These are phyloP conservation scores for Spea multiplicata DNA, from an alignment of 2,113 vertebrate genomes.

Conservation along the genomic window DNA sequence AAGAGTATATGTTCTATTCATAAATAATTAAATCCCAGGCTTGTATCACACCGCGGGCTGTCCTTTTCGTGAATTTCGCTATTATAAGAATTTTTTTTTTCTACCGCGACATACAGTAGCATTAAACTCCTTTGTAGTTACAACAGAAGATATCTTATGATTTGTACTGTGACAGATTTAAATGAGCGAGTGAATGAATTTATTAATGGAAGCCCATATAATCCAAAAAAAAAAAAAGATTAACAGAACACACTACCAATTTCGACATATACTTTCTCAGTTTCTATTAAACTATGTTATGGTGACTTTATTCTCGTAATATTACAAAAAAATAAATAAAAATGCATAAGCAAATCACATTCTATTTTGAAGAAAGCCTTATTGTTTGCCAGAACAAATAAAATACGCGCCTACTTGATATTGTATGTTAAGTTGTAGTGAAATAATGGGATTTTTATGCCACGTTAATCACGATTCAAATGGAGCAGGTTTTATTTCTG, in stretches of 20 bases:
- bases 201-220: background rate
- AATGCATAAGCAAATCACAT: conserved; percentile 50
- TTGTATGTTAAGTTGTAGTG: conserved; percentile 56
- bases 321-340: conserved; percentile 53
- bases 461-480: conserved; percentile 63
- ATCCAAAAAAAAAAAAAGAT: conserved; percentile 4
- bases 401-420: conserved; percentile 51
- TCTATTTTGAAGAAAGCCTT: conserved; percentile 61
- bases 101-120: background rate
- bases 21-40: conserved; percentile 43
- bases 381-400: conserved; percentile 55
- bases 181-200: conserved; percentile 9
- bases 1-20: conserved; percentile 31
- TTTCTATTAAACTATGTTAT: no score
- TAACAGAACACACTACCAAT: background rate
- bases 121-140: conserved; percentile 12
- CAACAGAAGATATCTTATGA: background rate
- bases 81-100: conserved; percentile 14
- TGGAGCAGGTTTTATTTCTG: conserved; percentile 56
- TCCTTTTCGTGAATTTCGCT: conserved; percentile 13
- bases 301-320: conserved; percentile 54
- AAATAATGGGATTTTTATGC: conserved; percentile 56
- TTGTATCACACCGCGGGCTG: conserved; percentile 14
- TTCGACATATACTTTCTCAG: conserved; percentile 7
- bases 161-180: conserved; percentile 17